A percentile compares a stretch with the other conserved stretches of the same genome.
Evolutionary conservation across 2,797 vertebrate genomes (phyloP).

Genomic region (Schizothorax lantsangensis): DNA sequence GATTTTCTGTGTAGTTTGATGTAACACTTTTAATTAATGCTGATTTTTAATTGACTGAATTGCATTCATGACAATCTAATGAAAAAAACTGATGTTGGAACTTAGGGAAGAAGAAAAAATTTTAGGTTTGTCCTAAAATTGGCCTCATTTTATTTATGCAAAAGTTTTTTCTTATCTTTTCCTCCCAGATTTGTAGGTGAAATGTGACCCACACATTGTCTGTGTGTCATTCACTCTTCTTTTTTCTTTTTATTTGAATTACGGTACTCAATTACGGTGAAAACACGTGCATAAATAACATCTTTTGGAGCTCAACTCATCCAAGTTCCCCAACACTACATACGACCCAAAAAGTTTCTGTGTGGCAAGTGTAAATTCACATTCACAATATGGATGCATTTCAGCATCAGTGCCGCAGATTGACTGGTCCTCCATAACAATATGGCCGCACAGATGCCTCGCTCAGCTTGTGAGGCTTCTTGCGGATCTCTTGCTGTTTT

Average conservation of each 20-base stretch:
- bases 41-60: too few species aligned
- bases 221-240: neutral
- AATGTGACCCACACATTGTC: neutral
- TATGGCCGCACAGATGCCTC: slow-evolving; percentile 43
- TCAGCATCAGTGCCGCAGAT: slow-evolving; percentile 8
- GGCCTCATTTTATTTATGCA: neutral
- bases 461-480: slow-evolving; percentile 25
- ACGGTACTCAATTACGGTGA: neutral
- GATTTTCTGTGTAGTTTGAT: too few species aligned
- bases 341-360: neutral
- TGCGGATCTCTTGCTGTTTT: slow-evolving; percentile 21
- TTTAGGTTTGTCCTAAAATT: neutral
- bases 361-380: neutral
- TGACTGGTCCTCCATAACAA: slow-evolving; percentile 9
- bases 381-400: neutral
- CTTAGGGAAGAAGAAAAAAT: too few species aligned
- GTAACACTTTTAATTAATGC: too few species aligned
- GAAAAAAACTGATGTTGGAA: neutral
- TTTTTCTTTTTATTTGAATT: neutral
- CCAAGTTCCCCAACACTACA: neutral
- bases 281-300: neutral
- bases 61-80: neutral
- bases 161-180: neutral
- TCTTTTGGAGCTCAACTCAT: neutral
- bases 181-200: neutral